Evolutionary conservation across 2,797 vertebrate species (phyloP).

Genomic region (Ctenochaetus hawaiiensis): DNA sequence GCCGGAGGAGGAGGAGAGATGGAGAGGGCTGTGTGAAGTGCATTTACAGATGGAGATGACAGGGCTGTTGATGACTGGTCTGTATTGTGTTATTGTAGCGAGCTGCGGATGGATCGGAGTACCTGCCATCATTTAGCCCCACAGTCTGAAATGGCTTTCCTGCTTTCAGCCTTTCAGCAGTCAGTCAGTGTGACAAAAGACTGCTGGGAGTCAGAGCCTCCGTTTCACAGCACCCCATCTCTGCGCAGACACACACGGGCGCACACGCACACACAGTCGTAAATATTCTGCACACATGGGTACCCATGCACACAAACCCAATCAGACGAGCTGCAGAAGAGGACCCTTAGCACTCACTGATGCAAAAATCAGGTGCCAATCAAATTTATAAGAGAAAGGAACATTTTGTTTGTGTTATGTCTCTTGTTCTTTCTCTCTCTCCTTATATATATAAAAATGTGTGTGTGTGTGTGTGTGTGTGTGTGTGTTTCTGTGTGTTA

Average conservation of each 20-base stretch:
- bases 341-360: conserved; percentile 21
- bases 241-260: conserved; percentile 15
- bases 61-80: conserved; percentile 67
- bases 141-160: conserved; percentile 71
- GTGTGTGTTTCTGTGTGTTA: conserved; percentile 24
- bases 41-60: conserved; percentile 78
- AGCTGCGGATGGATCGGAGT: conserved; percentile 65
- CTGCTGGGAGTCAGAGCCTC: conserved; percentile 71
- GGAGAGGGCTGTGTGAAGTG: conserved; percentile 53
- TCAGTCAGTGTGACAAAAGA: conserved; percentile 79
- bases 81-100: conserved; percentile 68
- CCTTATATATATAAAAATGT: no score
- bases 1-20: conserved; percentile 32
- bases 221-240: conserved; percentile 54
- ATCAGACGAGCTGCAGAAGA: conserved; percentile 52
- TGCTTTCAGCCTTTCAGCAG: conserved; percentile 72
- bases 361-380: conserved; percentile 56
- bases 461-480: neutral
- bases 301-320: conserved; percentile 53
- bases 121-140: conserved; percentile 77
- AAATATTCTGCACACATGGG: conserved; percentile 63
- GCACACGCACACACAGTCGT: conserved; percentile 15
- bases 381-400: conserved; percentile 26
- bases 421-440: neutral
- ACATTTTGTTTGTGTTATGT: conserved; percentile 29